Conservation (phyloP, 2,113 vertebrate genomes). For the Burhinus bistriatus region DNA sequence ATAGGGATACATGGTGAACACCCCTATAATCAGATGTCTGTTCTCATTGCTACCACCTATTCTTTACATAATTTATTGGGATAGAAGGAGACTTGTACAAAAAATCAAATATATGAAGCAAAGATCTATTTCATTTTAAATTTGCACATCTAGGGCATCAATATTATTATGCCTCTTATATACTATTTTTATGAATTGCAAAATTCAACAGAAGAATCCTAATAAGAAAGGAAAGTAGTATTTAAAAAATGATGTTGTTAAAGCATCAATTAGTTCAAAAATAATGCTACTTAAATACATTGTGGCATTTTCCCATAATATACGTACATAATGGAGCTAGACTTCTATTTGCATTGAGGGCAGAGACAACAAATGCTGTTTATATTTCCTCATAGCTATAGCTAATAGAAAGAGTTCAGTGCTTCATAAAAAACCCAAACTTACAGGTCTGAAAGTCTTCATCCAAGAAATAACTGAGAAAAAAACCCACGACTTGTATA, state of each 20-base stretch:
- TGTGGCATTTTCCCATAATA: neutral
- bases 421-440: neutral
- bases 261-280: neutral
- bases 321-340: neutral
- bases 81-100: neutral
- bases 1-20: neutral
- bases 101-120: neutral
- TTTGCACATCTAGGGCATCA: neutral
- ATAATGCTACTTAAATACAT: neutral
- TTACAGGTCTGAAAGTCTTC: neutral
- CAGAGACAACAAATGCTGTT: neutral
- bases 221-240: neutral
- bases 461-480: neutral
- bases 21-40: neutral
- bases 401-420: neutral
- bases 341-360: constrained; percentile 18
- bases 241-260: neutral
- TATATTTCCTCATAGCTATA: neutral
- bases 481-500: neutral
- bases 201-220: neutral
- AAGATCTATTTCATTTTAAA: neutral
- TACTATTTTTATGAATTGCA: neutral
- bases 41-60: neutral
- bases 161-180: neutral
- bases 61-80: neutral